A percentile compares a stretch with the other conserved stretches of the same genome.
Evolutionary conservation across 2,797 vertebrate species (phyloP).

Genomic region (Nasua narica): DNA sequence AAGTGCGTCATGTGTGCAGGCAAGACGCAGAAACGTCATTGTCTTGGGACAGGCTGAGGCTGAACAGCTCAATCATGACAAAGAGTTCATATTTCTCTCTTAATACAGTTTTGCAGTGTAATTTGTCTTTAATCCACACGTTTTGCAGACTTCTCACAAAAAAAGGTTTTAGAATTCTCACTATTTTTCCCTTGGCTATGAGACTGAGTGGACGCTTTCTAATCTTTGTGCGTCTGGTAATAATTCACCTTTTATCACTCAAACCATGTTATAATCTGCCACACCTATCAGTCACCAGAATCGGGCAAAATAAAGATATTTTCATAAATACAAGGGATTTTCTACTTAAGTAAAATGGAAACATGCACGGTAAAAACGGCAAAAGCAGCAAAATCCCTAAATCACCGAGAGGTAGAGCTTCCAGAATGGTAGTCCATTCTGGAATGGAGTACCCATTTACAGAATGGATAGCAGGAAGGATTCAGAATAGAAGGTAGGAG

Average conservation of each 20-base stretch:
- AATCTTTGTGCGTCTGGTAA: not conserved
- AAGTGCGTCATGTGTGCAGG: accelerated
- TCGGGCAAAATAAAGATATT: not conserved
- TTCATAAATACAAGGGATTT: not conserved
- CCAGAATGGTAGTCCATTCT: not conserved
- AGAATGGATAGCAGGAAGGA: not conserved
- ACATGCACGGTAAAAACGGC: not conserved
- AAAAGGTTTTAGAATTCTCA: not conserved
- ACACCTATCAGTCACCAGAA: not conserved
- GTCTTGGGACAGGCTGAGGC: not conserved
- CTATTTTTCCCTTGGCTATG: not conserved
- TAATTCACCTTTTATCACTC: not conserved
- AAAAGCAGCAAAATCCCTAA: not conserved
- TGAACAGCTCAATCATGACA: not conserved
- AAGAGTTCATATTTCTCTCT: not conserved
- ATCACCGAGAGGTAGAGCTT: not conserved
- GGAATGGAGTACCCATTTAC: too few relatives aligned
- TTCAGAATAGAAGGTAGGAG: not conserved
- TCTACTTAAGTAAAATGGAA: not conserved
- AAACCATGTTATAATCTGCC: not conserved
- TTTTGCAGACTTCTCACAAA: not conserved
- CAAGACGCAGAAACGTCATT: accelerated
- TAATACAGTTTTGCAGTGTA: not conserved
- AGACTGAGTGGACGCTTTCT: not conserved
- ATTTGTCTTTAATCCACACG: not conserved